Percentiles rank a stretch among this genome's conserved stretches.
phyloP scores from a whole-genome alignment of 2,113 vertebrate species.

The Fulmarus glacialis region DNA sequence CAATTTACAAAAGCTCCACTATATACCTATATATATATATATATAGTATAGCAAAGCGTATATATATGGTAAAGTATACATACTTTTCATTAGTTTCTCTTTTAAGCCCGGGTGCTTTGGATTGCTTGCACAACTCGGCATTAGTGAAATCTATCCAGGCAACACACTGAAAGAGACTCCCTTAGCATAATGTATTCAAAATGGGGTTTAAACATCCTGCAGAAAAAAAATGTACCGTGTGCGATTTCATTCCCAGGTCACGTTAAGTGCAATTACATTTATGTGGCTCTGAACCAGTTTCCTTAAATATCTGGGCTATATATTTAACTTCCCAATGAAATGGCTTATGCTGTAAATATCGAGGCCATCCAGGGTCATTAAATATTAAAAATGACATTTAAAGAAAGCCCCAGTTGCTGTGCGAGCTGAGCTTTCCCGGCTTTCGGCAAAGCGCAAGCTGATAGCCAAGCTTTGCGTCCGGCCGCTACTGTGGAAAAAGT shows the following conservation, averaged over 20 bases:
- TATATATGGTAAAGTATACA: not conserved
- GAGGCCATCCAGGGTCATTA: not conserved
- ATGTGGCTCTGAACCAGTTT: constrained; percentile 29
- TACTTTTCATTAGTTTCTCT: not conserved
- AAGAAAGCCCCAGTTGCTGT: not conserved
- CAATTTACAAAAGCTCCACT: not conserved
- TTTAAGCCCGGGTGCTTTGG: not conserved
- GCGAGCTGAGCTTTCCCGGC: not conserved
- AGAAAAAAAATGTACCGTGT: not conserved
- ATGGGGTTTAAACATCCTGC: not conserved
- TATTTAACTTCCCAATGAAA: constrained; percentile 26
- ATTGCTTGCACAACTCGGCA: not conserved
- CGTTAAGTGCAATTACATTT: constrained; percentile 5
- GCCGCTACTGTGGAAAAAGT: not conserved
- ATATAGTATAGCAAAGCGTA: not conserved
- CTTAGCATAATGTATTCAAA: not conserved
- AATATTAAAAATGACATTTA: constrained; percentile 42
- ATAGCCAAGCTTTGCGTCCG: not conserved
- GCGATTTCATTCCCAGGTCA: not conserved
- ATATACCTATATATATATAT: not conserved
- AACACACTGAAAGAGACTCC: not conserved
- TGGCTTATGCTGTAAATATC: constrained; percentile 24
- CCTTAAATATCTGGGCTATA: constrained; percentile 6
- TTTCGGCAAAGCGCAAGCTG: not conserved
- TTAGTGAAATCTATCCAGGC: not conserved